Percentiles rank a stretch among this genome's conserved stretches.
These are phyloP conservation scores for Brachypodius melanocephalos DNA, from an alignment of 2,113 vertebrate genomes.

Conservation along the genomic window DNA sequence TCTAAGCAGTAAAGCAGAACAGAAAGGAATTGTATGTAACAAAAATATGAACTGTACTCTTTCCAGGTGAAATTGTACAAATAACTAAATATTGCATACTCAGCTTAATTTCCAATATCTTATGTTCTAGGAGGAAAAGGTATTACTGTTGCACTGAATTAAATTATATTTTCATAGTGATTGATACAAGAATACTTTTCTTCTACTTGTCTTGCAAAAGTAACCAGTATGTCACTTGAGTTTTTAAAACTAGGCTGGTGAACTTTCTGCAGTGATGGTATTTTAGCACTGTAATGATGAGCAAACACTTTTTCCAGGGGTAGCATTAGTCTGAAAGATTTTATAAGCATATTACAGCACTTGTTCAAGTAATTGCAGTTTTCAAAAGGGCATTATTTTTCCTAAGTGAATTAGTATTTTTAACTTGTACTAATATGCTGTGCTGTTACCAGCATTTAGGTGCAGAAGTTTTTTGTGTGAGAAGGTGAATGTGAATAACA, in stretches of 20 bases:
- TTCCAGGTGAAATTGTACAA: conserved; percentile 47
- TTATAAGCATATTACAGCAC: neutral
- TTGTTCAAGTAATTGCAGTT: neutral
- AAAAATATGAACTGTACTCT: conserved; percentile 32
- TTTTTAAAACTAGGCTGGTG: neutral
- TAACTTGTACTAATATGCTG: neutral
- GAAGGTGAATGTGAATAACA: neutral
- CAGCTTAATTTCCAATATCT: conserved; percentile 43
- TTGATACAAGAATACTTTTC: conserved; percentile 36
- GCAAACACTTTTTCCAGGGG: conserved; percentile 4
- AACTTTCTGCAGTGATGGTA: neutral
- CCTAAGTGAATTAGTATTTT: neutral
- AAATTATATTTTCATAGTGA: conserved; percentile 65
- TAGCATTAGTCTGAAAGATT: conserved; percentile 14
- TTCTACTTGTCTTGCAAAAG: conserved; percentile 19
- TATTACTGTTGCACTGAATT: conserved; percentile 60
- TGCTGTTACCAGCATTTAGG: neutral
- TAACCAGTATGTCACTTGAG: neutral
- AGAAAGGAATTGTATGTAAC: neutral
- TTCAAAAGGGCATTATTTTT: neutral
- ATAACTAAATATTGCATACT: conserved; percentile 44
- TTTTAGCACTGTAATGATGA: conserved; percentile 42
- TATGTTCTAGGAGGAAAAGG: conserved; percentile 32
- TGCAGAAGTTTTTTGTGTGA: neutral
- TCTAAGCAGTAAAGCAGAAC: neutral